Conservation (phyloP, 2,113 vertebrate genomes). For the Pipa parva region DNA sequence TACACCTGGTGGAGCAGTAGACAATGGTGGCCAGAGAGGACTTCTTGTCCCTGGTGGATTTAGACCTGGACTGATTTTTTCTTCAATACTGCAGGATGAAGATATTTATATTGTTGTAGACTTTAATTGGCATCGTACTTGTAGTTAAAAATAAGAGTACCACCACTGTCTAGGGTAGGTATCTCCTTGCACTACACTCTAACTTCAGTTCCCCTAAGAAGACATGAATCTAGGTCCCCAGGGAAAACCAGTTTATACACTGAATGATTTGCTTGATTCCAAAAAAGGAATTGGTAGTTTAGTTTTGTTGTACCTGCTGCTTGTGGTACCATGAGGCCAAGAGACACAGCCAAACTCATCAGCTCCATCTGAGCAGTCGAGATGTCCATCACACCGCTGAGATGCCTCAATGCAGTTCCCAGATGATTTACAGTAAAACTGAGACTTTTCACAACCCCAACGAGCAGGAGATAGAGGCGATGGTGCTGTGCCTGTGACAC, state of each 20-base stretch:
- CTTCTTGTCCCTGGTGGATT: neutral
- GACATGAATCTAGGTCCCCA: too few relatives aligned
- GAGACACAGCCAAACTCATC: constrained; percentile 66
- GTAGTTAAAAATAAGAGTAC: too few relatives aligned
- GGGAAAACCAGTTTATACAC: too few relatives aligned
- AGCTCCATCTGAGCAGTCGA: constrained; percentile 62
- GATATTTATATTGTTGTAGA: too few relatives aligned
- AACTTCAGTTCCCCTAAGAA: too few relatives aligned
- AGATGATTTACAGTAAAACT: constrained; percentile 65
- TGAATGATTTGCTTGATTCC: too few relatives aligned
- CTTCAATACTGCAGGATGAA: neutral
- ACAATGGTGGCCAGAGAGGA: neutral
- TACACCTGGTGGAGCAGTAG: neutral
- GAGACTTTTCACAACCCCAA: constrained; percentile 48
- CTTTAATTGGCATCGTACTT: too few relatives aligned
- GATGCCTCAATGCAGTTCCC: constrained; percentile 57
- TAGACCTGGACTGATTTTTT: too few relatives aligned
- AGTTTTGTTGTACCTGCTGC: constrained; percentile 1
- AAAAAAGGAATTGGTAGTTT: too few relatives aligned
- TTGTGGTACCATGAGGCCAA: constrained; percentile 13
- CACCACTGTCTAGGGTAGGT: too few relatives aligned
- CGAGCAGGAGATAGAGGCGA: constrained; percentile 46
- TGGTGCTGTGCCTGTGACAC: constrained; percentile 50
- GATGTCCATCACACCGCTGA: constrained; percentile 58
- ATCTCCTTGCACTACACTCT: too few relatives aligned